phyloP scores from a whole-genome alignment of 2,113 vertebrate species.

The Mastomys natalensis region DNA sequence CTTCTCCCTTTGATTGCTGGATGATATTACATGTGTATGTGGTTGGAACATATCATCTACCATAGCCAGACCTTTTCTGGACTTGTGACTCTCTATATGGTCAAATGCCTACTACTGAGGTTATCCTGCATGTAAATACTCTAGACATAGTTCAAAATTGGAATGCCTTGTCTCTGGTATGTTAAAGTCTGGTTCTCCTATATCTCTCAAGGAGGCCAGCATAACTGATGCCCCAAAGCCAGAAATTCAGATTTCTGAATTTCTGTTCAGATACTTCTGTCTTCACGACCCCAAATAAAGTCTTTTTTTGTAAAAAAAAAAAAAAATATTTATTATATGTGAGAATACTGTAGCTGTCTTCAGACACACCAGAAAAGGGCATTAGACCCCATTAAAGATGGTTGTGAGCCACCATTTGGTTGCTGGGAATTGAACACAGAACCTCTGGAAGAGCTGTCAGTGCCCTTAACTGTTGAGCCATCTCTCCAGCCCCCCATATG shows the following conservation, averaged over 20 bases:
- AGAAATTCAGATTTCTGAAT: slow-evolving; percentile 1
- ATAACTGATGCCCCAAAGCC: slow-evolving; percentile 19
- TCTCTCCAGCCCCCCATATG: neutral
- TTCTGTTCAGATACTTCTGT: slow-evolving; percentile 28
- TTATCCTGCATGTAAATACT: neutral
- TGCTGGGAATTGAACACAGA: no score
- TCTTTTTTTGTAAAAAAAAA: neutral
- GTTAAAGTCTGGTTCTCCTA: neutral
- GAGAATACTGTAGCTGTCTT: no score
- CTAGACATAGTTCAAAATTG: slow-evolving; percentile 6
- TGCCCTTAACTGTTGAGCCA: no score
- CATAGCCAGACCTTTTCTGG: neutral
- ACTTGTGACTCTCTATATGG: neutral
- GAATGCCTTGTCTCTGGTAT: neutral
- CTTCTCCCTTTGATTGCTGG: neutral
- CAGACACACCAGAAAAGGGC: no score
- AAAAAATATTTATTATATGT: no score
- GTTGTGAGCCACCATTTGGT: no score
- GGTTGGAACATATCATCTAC: neutral
- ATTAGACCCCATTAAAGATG: no score
- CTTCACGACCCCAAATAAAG: neutral
- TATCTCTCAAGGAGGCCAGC: neutral
- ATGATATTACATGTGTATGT: neutral
- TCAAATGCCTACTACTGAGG: neutral
- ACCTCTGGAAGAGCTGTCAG: no score